phyloP scores from a whole-genome alignment of 2,113 vertebrate species.

The Garra rufa region DNA sequence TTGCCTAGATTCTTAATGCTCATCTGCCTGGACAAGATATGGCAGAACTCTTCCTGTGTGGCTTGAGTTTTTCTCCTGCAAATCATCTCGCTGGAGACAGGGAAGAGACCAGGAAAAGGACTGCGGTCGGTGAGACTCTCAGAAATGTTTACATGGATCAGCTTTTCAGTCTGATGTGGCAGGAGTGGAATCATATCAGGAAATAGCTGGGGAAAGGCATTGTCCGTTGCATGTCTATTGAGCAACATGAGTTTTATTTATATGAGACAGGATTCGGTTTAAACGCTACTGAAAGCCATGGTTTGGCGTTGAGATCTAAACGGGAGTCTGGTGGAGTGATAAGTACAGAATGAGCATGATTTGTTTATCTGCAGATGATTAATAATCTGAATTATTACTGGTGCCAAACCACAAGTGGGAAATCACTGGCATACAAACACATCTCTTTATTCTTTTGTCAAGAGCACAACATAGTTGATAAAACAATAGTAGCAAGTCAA shows the following conservation, averaged over 20 bases:
- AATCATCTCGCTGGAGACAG: conserved; percentile 9
- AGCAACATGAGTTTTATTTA: conserved; percentile 4
- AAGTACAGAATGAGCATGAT: not conserved
- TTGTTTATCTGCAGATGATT: conserved; percentile 32
- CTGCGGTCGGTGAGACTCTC: not conserved
- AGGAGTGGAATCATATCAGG: not conserved
- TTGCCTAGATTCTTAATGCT: not conserved
- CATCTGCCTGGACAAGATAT: conserved; percentile 2
- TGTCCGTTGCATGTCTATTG: conserved; percentile 20
- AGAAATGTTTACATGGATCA: conserved; percentile 38
- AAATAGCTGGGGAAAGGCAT: conserved; percentile 13
- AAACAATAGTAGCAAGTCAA: too few relatives aligned
- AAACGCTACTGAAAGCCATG: not conserved
- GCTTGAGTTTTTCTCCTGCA: not conserved
- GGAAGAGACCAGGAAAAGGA: conserved; percentile 12
- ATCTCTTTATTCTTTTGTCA: not conserved
- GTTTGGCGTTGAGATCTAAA: not conserved
- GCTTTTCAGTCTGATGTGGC: conserved; percentile 20
- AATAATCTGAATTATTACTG: conserved; percentile 25
- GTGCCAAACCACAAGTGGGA: not conserved
- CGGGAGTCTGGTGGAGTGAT: not conserved
- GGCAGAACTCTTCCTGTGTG: not conserved
- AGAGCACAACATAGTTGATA: not conserved
- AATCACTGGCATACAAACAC: not conserved
- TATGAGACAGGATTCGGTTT: not conserved